Base-by-base conservation (phyloP, 2,797 vertebrate genomes). In the Danio tinwini region DNA sequence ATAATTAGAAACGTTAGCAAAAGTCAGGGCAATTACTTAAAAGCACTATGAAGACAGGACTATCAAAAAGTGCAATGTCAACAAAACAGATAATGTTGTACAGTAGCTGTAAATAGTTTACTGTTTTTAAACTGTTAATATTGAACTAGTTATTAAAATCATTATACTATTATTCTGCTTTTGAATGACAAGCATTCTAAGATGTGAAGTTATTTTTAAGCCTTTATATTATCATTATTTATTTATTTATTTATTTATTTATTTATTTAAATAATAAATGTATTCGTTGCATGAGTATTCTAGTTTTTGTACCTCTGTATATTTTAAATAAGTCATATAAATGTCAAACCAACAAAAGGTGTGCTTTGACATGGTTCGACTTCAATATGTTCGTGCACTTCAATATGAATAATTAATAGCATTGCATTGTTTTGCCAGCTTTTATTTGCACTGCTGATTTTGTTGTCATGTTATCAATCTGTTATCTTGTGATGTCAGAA, bases 1-100 rank as follows among this genome's bases (percentile, higher is more conserved):
- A 40, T 17, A 19, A 58, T 21, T 59, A 21, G 45, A 68, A 21
- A 16, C 49, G 52, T 63, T 42, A 75, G 49, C n/a, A 47, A 61
- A 16, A 42, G 9, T 6, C 11, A 19, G 19, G 52, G 3, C 29
- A 0, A 62, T 61, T 12, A 37, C 21, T 16, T 13, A 37, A 50
- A 50, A 68, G 14, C 14, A 37, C 13, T 5, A 10, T 68, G 5
- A 37, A 49, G 50, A 50, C 21, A 68, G 16, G 3, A 19, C 17
- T 45, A 29, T 62, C 12, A 44, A 64, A 42, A 64, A 64, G n/a
- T 64, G 19, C 8, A 19, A 21, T 65, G 7, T 7, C 37, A 40
- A 40, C 62, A 62, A n/a, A 21, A 13, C 44, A 19, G 3, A 29
- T 29, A 29, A 29, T 29, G 3, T 1, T 29, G 29, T 29, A 29